A percentile compares a stretch with the other conserved stretches of the same genome.
These are phyloP conservation scores for Jaculus jaculus DNA, from an alignment of 2,113 vertebrate genomes.

Conservation along the genomic window DNA sequence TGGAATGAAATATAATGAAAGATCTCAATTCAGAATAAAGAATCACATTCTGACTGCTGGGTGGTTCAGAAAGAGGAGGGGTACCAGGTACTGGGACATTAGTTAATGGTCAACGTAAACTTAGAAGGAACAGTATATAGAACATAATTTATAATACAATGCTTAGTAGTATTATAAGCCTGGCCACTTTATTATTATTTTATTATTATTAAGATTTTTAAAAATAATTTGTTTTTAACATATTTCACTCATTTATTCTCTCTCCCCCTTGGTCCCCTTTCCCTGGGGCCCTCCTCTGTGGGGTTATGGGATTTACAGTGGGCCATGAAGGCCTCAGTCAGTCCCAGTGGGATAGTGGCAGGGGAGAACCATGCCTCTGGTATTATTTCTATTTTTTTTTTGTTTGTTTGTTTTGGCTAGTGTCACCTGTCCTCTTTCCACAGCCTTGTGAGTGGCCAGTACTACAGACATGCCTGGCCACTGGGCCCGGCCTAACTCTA, in stretches of 20 bases:
- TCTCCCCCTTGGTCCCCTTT: too few relatives aligned
- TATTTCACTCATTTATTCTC: too few relatives aligned
- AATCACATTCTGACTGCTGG: slow-evolving; percentile 53
- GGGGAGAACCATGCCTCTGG: too few relatives aligned
- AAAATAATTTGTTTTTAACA: too few relatives aligned
- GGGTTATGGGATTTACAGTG: too few relatives aligned
- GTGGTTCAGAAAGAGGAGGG: neutral
- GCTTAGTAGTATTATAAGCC: slow-evolving; percentile 20
- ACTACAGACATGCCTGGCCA: neutral
- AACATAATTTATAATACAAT: neutral
- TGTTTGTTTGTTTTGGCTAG: too few relatives aligned
- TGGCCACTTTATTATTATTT: neutral
- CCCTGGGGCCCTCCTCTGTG: too few relatives aligned
- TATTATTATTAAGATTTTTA: too few relatives aligned
- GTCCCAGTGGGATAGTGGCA: too few relatives aligned
- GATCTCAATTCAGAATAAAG: slow-evolving; percentile 51
- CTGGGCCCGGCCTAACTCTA: neutral
- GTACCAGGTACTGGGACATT: neutral
- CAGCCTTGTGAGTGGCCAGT: too few relatives aligned
- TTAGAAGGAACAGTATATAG: neutral
- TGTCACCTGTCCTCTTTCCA: neutral
- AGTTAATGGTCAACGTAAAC: neutral
- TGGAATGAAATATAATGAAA: slow-evolving; percentile 43
- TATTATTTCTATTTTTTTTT: too few relatives aligned
- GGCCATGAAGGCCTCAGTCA: too few relatives aligned